These are phyloP conservation scores for Drosophila ficusphila DNA, from an alignment of 1,140 invertebrate genomes.

Conservation along the genomic window DNA sequence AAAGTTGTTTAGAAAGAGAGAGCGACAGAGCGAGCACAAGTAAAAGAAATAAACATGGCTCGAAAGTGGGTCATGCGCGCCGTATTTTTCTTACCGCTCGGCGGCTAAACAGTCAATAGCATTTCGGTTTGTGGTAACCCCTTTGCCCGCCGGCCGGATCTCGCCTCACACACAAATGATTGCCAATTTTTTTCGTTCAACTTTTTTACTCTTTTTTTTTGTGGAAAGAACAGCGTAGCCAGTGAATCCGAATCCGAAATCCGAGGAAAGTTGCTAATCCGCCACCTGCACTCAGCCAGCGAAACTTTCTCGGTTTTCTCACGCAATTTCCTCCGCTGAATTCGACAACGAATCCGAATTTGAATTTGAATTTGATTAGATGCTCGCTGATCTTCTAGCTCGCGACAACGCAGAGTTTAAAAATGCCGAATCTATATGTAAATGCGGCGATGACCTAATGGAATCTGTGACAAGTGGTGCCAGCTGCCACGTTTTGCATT, in stretches of 20 bases:
- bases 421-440: slow-evolving; percentile 61
- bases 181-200: slow-evolving; percentile 66
- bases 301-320: slow-evolving; percentile 73
- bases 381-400: neutral
- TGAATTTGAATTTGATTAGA: slow-evolving; percentile 14
- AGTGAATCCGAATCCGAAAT: slow-evolving; percentile 3
- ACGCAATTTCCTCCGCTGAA: slow-evolving; percentile 29
- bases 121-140: slow-evolving; percentile 19
- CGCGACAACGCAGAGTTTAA: slow-evolving; percentile 38
- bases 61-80: slow-evolving; percentile 72
- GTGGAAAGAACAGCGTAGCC: slow-evolving; percentile 15
- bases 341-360: no score
- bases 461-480: slow-evolving; percentile 75
- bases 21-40: slow-evolving; percentile 19
- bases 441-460: slow-evolving; percentile 77
- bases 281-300: slow-evolving; percentile 40
- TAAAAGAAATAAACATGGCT: slow-evolving; percentile 62
- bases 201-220: neutral
- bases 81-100: slow-evolving; percentile 76
- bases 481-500: slow-evolving; percentile 73
- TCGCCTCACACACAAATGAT: slow-evolving; percentile 71
- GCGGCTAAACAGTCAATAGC: slow-evolving; percentile 61
- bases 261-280: slow-evolving; percentile 66
- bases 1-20: slow-evolving; percentile 73
- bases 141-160: slow-evolving; percentile 15